Base-by-base conservation (phyloP, 2,888 invertebrate genomes). In the Drosophila acutilabella region DNA sequence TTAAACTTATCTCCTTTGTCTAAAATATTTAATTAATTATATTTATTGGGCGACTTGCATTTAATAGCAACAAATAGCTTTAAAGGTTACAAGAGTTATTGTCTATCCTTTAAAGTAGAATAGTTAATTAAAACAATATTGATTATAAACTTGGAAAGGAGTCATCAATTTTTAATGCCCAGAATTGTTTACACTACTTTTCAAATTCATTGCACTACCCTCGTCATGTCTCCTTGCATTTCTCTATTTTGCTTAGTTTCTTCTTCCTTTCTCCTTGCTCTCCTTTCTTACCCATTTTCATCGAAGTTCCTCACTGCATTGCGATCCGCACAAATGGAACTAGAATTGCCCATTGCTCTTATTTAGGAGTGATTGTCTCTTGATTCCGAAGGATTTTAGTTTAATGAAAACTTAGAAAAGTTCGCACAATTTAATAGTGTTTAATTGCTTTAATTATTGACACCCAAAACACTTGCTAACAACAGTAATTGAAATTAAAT, bases 291-390 rank as follows among this genome's bases (percentile, higher is more conserved):
- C 92, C 91, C 88, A 74, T 88, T 88, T 71, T 89, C 90, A 64
- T 90, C 89, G 10, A 78, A 88, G 65, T 76, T 77, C 42, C 88
- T 88, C 66, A 89, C 73, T 36, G 91, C 89, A 71, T 90, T 91
- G 62, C 88, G 89, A 76, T 92, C 91, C 36, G 90, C 80, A 69
- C 92, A 92, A 65, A 92, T 85, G 53, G 92, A 92, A 72, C 92
- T 90, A 26, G 91, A 90, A 74, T 92, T 92, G 36, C 92, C 92
- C 92, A 92, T 92, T 74, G 30, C 30, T 26, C 26, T 26, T 26
- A 8, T 56, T 23, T 26, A 26, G n/a, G 20, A 47, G 36, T 47
- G 10, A 4, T 30, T 45, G 18, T 57, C 2, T 18, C 20, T 57
- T 44, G 3, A n/a, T 36, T 30, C 14, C 14, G 16, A 23, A 14